Base-by-base conservation (phyloP, 2,888 invertebrate species). In the Stegana nigrithorax region DNA sequence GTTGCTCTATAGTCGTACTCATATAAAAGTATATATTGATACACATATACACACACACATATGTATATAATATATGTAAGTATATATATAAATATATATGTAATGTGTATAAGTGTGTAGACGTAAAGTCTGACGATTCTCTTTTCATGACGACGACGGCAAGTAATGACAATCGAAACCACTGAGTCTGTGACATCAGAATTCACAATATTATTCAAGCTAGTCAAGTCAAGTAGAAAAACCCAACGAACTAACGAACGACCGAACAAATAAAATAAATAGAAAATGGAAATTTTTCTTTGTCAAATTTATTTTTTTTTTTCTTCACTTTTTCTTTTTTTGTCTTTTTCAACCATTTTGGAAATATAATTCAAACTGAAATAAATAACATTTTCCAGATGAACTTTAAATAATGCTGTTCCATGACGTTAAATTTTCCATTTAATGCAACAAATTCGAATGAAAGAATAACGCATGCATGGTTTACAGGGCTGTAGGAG, bases 161-260 rank as follows among this genome's bases (percentile, higher is more conserved):
- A 32, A 42, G 14, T 75, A 78, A 78, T 78, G 76, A 76, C 74
- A 76, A 75, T 74, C 71, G 70, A 78, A 75, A 70, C 76, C 74
- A 70, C 78, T 74, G 29, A 27, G 19, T 7, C 32, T 12, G 1
- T n/a, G 39, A 23, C 60, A 45, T 23, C 47, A 39, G 27, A 56
- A 58, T 59, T 63, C 57, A 56, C 60, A 60, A 64, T 60, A 60
- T 60, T 64, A 60, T 64, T 25, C 59, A 36, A 47, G 23, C 23
- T 23, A 51, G 32, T 19, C 36, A 55, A 55, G 23, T 55, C 53
- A 55, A 36, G 36, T 32, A 55, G 53, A 55, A 55, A 55, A 21
- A 19, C 25, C 26, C 4, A 57, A 23, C 7, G 23, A 39, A 36
- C 12, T 36, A 36, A 2, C 36, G 10, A 36, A 36, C 10, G 10